A percentile compares a stretch with the other conserved stretches of the same genome.
phyloP scores from a whole-genome alignment of 2,113 vertebrate genomes.

The Colinus virginianus region DNA sequence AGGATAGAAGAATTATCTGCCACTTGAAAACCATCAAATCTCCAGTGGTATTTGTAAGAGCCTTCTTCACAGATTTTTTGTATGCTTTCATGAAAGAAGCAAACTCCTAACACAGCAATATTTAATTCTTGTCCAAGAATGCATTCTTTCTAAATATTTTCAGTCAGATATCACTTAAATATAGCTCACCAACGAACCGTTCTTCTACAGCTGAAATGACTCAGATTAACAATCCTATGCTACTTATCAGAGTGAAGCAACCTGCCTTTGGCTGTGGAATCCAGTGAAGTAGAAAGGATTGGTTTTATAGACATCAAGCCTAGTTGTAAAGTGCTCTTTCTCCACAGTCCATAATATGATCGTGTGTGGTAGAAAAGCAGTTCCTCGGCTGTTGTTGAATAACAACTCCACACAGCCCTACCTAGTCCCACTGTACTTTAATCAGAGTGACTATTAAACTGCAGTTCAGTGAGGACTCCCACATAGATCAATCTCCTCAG shows the following conservation, averaged over 20 bases:
- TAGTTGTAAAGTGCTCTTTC: background rate
- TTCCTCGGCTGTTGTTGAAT: background rate
- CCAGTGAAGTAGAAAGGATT: background rate
- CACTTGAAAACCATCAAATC: background rate
- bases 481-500: background rate
- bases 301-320: background rate
- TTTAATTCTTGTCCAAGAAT: background rate
- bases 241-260: background rate
- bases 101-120: background rate
- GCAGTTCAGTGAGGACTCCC: background rate
- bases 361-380: rapidly evolving
- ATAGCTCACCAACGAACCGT: background rate
- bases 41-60: background rate
- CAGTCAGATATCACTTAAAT: background rate
- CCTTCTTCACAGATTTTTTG: background rate
- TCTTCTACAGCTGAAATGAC: background rate
- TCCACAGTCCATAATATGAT: background rate
- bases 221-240: background rate
- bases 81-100: background rate
- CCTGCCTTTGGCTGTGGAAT: background rate
- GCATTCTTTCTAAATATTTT: background rate
- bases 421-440: background rate
- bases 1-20: background rate
- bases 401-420: background rate
- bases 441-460: background rate